phyloP scores from a whole-genome alignment of 2,888 invertebrate genomes.

The Sympetrum striolatum region DNA sequence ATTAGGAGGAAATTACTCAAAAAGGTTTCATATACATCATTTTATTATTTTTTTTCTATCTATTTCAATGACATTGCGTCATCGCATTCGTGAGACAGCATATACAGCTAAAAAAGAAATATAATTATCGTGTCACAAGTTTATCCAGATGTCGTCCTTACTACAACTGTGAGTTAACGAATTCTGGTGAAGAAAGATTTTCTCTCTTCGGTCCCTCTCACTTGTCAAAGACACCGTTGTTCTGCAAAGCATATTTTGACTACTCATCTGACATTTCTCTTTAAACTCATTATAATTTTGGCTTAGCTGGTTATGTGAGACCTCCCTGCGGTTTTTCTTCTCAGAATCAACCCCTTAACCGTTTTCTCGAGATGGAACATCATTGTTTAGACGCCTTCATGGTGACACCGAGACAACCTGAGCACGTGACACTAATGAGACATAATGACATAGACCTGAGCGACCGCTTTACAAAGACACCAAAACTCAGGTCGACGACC shows the following conservation, averaged over 20 bases:
- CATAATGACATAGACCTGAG: conserved; percentile 14
- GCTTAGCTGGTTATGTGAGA: not conserved
- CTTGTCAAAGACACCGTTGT: too few relatives aligned
- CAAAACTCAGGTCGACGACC: not conserved
- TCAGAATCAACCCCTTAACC: not conserved
- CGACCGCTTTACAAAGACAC: not conserved
- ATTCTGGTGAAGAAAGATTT: too few relatives aligned
- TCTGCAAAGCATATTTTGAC: not conserved
- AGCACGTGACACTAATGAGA: conserved; percentile 23
- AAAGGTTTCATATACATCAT: too few relatives aligned
- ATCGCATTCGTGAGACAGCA: too few relatives aligned
- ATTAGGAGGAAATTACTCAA: too few relatives aligned
- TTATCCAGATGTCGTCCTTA: too few relatives aligned
- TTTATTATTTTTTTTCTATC: too few relatives aligned
- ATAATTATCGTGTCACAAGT: too few relatives aligned
- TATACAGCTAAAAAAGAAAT: too few relatives aligned
- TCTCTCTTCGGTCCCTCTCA: too few relatives aligned
- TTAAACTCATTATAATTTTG: not conserved
- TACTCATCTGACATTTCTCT: conserved; percentile 16
- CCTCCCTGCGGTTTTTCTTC: not conserved
- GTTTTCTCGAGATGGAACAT: not conserved
- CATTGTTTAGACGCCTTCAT: not conserved
- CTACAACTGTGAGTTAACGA: too few relatives aligned
- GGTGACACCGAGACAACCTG: not conserved
- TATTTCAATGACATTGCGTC: too few relatives aligned